A percentile compares a stretch with the other conserved stretches of the same genome.
Conservation (phyloP, 2,888 invertebrate genomes). For the Drosophila eohydei region DNA sequence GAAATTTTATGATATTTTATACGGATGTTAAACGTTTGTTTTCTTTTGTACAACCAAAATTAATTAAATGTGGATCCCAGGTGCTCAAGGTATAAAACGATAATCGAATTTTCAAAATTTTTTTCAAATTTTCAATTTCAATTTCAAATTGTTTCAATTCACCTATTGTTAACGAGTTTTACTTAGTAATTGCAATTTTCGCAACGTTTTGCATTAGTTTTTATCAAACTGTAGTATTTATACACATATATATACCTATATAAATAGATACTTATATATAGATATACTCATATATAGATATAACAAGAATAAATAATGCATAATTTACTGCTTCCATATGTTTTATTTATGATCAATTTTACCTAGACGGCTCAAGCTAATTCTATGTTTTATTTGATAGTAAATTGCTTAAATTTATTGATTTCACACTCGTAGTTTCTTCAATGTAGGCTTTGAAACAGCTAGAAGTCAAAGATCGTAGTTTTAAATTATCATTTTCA, state of each 20-base stretch:
- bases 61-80: slow-evolving; percentile 81
- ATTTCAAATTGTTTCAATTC: not conserved
- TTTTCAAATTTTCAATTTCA: slow-evolving; percentile 22
- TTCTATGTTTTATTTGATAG: not conserved
- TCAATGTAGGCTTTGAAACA: not conserved
- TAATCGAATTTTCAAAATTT: slow-evolving; percentile 37
- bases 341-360: not conserved
- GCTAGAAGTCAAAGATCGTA: not conserved
- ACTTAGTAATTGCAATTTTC: slow-evolving; percentile 9
- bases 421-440: not conserved
- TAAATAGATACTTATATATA: not conserved
- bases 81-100: slow-evolving; percentile 84
- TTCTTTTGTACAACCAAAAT: slow-evolving; percentile 58
- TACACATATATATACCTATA: not conserved
- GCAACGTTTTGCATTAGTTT: slow-evolving; percentile 17
- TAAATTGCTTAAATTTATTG: not conserved
- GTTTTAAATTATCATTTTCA: no score
- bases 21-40: slow-evolving; percentile 48
- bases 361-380: not conserved
- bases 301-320: not conserved
- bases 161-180: not conserved
- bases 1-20: slow-evolving; percentile 12
- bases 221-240: slow-evolving; percentile 10
- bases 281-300: not conserved
- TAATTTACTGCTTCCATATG: not conserved